These are phyloP conservation scores for Bombylius major DNA, from an alignment of 2,888 invertebrate species.

Conservation along the genomic window DNA sequence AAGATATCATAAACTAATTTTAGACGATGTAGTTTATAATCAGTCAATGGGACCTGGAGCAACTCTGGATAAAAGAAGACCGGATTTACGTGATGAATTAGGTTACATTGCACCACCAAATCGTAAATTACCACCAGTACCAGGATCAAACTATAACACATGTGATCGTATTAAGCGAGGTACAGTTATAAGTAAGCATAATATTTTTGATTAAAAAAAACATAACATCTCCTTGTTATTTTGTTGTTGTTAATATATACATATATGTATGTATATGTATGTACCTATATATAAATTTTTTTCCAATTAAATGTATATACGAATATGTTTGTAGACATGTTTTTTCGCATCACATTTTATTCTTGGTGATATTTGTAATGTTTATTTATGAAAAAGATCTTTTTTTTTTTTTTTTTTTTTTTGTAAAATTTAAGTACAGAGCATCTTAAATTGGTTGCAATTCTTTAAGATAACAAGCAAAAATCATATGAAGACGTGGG, in stretches of 20 bases:
- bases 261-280: background rate
- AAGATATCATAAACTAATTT: slow-evolving; percentile 38
- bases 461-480: too few relatives aligned
- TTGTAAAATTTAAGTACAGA: too few relatives aligned
- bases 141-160: slow-evolving; percentile 86
- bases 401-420: too few relatives aligned
- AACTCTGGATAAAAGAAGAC: slow-evolving; percentile 71
- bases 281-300: background rate
- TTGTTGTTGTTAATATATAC: background rate
- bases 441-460: too few relatives aligned
- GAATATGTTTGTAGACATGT: too few relatives aligned
- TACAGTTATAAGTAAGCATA: slow-evolving; percentile 77
- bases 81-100: slow-evolving; percentile 73
- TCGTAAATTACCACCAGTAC: slow-evolving; percentile 81
- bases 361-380: too few relatives aligned
- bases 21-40: slow-evolving; percentile 86
- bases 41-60: slow-evolving; percentile 61
- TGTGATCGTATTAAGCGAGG: slow-evolving; percentile 89
- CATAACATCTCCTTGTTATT: slow-evolving; percentile 15
- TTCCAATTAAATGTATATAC: too few relatives aligned
- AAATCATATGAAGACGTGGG: too few relatives aligned
- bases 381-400: too few relatives aligned
- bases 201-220: background rate
- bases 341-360: too few relatives aligned
- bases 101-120: slow-evolving; percentile 90